Evolutionary conservation across 2,888 invertebrate genomes (phyloP), one percentile per base, ranked within the genome.

Genomic region (Lithophane ornitopus): DNA sequence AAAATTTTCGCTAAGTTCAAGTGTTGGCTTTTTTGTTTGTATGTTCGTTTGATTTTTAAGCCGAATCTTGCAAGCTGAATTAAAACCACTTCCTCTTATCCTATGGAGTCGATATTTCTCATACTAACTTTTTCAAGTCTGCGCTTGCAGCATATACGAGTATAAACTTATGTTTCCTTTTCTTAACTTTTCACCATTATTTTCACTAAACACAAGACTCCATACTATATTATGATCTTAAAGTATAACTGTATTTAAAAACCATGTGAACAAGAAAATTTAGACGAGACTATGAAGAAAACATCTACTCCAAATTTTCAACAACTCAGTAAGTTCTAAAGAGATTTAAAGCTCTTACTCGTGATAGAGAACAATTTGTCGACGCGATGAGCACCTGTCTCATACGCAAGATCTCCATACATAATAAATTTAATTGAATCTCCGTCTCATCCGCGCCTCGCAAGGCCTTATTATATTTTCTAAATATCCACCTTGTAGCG

Each of bases 371-470:
- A 89, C 92, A 95, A 95, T 95, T 95, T 94, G 94, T 92, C 92
- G 94, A 93, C 88, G 91, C 92, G 92, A 94, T 92, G 94, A 95
- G 93, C 94, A 94, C 94, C 94, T 93, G 94, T 93, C 94, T 94
- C 94, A 91, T 92, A 93, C 93, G 90, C 90, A 90, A 92, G 94
- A 96, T 96, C 95, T 96, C 94, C 96, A 96, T 96, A 96, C 96
- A 96, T 96, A 96, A 96, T 95, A 95, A 95, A 96, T 95, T 95
- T 96, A 96, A 96, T 96, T 95, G 96, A 96, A 96, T 96, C 94
- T 93, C 91, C 94, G 94, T 93, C 94, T 96, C 96, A 96, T 96
- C 95, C 95, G 90, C 92, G 93, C 92, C 91, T 92, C 91, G 92
- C 91, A 88, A 91, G 88, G 90, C 92, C 93, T 95, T 95, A 94